Base-by-base conservation (phyloP, 2,797 vertebrate genomes). In the Petrocephalus schoutedeni region DNA sequence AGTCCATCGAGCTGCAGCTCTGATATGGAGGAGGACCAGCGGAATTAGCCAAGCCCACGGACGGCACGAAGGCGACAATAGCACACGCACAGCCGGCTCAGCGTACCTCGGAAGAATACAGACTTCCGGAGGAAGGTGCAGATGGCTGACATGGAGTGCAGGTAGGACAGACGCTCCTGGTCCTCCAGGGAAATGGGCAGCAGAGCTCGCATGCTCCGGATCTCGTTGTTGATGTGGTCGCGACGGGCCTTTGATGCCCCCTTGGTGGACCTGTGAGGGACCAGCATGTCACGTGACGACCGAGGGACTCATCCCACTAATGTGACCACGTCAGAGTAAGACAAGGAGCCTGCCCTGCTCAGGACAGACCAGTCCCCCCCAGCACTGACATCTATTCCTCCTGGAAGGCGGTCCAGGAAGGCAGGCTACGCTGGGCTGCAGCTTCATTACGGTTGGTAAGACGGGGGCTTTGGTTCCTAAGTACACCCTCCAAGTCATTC, bases 211-310 rank as follows among this genome's bases (percentile, higher is more conserved):
- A 98, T 94, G 0, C 91, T 95, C 91, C 95, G 94, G 93, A 98
- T 96, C 93, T 98, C 97, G 0, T 53, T 88, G 0, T 97, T 97
- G 92, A 98, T 97, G 90, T 96, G 96, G 92, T 97, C 97, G 41
- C 97, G 93, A 0, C 97, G 93, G 41, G 96, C 96, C 93, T 98
- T 98, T 32, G 97, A 98, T 0, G 97, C 97, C 2, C 96, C 95
- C 92, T 97, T 98, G 59, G 97, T 98, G 74, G 97, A 97, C 93
- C 97, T 98, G 94, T 91, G 92, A 1, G 89, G 93, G 85, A 92
- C 90, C 19, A 85, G 53, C 54, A 51, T n/a, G 23, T 89, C 86
- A 89, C n/a, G 8, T 6, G 74, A 49, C 45, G 74, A 8, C 21
- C 23, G 56, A 28, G 57, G 56, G 28, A 61, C 6, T 57, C 1